Percentiles rank a stretch among this genome's conserved stretches.
These are phyloP conservation scores for Vicugna pacos DNA, from an alignment of 2,113 vertebrate genomes.

Conservation along the genomic window DNA sequence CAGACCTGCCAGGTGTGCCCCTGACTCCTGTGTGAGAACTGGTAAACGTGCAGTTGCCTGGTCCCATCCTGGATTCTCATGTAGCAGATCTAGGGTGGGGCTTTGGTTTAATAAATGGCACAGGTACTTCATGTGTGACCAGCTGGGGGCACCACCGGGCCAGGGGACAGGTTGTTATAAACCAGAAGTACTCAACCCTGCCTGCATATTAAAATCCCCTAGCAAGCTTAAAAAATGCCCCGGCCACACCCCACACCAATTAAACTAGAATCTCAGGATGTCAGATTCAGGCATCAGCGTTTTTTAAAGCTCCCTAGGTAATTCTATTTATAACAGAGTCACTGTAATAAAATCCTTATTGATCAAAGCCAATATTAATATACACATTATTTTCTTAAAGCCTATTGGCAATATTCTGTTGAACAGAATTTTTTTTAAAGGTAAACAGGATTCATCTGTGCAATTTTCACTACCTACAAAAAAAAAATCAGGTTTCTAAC, in stretches of 20 bases:
- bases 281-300: neutral
- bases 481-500: conserved; percentile 24
- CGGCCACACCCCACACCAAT: neutral
- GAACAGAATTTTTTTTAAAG: neutral
- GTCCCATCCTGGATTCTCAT: too few relatives aligned
- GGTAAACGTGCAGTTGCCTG: too few relatives aligned
- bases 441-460: conserved; percentile 5
- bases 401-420: neutral
- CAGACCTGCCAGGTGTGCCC: neutral
- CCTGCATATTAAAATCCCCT: neutral
- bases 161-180: neutral
- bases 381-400: conserved; percentile 39
- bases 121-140: neutral
- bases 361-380: conserved; percentile 3
- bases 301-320: conserved; percentile 6
- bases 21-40: neutral
- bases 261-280: neutral
- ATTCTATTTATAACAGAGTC: conserved; percentile 1
- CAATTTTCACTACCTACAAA: neutral
- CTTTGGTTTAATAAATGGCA: neutral
- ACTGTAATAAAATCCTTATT: neutral
- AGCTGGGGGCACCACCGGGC: neutral
- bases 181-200: neutral
- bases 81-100: neutral
- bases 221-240: neutral